Percentiles rank a stretch among this genome's conserved stretches.
Evolutionary conservation across 2,888 invertebrate genomes (phyloP).

Genomic region (Iselma pallidipennis): DNA sequence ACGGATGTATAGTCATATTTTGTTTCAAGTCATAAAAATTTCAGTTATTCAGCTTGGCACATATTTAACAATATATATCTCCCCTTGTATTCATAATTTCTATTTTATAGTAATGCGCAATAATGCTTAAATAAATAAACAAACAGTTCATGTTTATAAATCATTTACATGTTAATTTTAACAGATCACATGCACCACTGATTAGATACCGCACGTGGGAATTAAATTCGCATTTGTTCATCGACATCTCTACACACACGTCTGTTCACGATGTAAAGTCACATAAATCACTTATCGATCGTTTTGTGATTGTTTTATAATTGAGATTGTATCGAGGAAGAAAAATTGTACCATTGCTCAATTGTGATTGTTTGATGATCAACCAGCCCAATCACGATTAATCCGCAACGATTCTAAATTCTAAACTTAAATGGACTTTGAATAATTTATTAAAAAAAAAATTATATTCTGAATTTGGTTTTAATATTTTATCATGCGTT

Average conservation of each 20-base stretch:
- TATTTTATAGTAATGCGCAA: too few species aligned
- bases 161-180: not conserved
- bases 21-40: too few species aligned
- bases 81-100: too few species aligned
- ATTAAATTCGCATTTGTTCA: not conserved
- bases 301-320: conserved; percentile 9
- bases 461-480: conserved; percentile 3
- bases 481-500: conserved; percentile 23
- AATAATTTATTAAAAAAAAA: not conserved
- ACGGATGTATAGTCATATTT: too few species aligned
- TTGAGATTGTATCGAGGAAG: conserved; percentile 8
- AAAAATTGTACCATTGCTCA: conserved; percentile 1
- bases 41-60: too few species aligned
- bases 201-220: not conserved
- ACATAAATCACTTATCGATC: conserved; percentile 1
- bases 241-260: not conserved
- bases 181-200: not conserved
- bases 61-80: too few species aligned
- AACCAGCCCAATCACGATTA: not conserved
- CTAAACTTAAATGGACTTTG: not conserved
- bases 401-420: not conserved
- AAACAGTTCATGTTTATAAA: too few species aligned
- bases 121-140: too few species aligned
- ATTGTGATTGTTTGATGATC: not conserved
- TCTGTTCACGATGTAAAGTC: not conserved